A percentile compares a stretch with the other conserved stretches of the same genome.
These are phyloP conservation scores for Brotula barbata DNA, from an alignment of 2,797 vertebrate species.

Conservation along the genomic window DNA sequence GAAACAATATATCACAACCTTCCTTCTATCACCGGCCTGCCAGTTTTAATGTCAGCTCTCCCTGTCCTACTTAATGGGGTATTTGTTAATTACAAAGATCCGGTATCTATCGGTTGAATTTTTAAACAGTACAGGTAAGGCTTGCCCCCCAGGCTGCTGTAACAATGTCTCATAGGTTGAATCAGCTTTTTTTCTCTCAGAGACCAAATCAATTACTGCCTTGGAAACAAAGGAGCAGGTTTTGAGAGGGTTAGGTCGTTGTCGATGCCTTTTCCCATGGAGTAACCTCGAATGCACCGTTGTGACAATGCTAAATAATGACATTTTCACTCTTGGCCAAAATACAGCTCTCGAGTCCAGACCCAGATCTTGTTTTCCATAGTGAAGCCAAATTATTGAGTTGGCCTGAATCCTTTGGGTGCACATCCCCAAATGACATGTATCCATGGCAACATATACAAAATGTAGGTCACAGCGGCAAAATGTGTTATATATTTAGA, in stretches of 20 bases:
- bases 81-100: slow-evolving; percentile 56
- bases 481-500: no score
- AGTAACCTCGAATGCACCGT: not conserved
- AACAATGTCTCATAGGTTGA: slow-evolving; percentile 45
- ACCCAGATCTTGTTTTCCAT: no score
- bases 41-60: slow-evolving; percentile 16
- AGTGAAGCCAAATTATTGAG: no score
- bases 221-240: slow-evolving; percentile 35
- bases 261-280: not conserved
- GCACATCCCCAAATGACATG: no score
- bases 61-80: slow-evolving; percentile 46
- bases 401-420: no score
- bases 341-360: no score
- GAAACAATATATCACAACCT: slow-evolving; percentile 45
- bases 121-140: slow-evolving; percentile 57
- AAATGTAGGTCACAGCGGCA: no score
- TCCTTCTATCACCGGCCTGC: not conserved
- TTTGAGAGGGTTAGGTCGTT: no score
- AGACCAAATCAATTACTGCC: slow-evolving; percentile 43
- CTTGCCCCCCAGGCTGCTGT: slow-evolving; percentile 31
- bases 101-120: slow-evolving; percentile 63
- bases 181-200: slow-evolving; percentile 38
- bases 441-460: no score
- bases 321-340: no score
- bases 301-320: slow-evolving; percentile 28